Base-by-base conservation (phyloP, 2,113 vertebrate genomes). In the Alectura lathami region DNA sequence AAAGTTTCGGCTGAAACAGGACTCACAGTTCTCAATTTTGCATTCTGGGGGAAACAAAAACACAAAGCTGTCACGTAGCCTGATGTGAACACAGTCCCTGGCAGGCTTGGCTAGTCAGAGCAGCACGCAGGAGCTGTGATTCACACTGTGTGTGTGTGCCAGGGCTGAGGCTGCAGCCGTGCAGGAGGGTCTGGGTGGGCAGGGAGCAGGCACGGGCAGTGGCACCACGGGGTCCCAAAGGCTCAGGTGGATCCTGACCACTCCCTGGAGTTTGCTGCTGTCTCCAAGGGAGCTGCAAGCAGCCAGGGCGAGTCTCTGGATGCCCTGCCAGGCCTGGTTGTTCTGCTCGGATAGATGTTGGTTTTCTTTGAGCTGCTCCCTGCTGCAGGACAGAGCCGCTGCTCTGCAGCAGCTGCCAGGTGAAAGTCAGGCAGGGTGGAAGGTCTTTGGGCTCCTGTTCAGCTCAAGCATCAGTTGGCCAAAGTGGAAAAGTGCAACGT, bases 11-110 rank as follows among this genome's bases (percentile, higher is more conserved):
- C 99, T 99, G 98, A 99, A 99, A 97, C 99, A 99, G 79, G 98
- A 98, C 98, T 99, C 99, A 94, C 99, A 99, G 98, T 99, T 99
- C 96, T 99, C 99, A 89, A 99, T 98, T 98, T 99, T 99, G 98
- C 99, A 99, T 98, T 99, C 99, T 99, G 98, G 43, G 97, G 96
- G 42, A 30, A 62, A 75, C 90, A 96, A 81, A 30, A 50, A 20
- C 26, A 91, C 45, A 76, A 54, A 77, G 66, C 32, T 3, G 1
- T 83, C 38, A 59, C 16, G n/a, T n/a, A 63, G 48, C 20, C n/a
- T 1, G 3, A 34, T 16, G 51, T 45, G 63, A 88, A 34, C 50
- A 32, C 6, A 16, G 14, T 4, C 11, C 20, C 42, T 45, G 63
- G 64, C 30, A 45, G 42, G 42, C 57, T 32, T 23, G 64, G 64